A percentile compares a stretch with the other conserved stretches of the same genome.
Conservation (phyloP, 2,113 vertebrate species). For the Pangasianodon gigas region DNA sequence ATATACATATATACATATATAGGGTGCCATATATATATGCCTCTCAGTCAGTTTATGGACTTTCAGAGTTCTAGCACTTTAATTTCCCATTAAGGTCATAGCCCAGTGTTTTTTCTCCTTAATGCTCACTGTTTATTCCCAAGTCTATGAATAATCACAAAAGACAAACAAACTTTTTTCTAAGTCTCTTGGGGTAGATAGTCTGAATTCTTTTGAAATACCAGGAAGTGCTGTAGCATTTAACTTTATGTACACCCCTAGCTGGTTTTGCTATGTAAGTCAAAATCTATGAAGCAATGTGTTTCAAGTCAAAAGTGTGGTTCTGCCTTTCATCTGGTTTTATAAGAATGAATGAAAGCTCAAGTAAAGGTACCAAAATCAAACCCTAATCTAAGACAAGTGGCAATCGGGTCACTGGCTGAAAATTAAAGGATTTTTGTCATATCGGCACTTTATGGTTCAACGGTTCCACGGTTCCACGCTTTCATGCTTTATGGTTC, state of each 20-base stretch:
- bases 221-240: neutral
- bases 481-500: too few relatives aligned
- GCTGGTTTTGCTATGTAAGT: neutral
- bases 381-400: neutral
- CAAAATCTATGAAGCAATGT: neutral
- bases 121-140: conserved; percentile 51
- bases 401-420: neutral
- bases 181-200: neutral
- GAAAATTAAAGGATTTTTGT: neutral
- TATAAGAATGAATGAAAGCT: neutral
- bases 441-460: neutral
- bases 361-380: neutral
- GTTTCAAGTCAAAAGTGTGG: neutral
- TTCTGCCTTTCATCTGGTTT: neutral
- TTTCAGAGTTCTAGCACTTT: conserved; percentile 39
- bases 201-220: conserved; percentile 9
- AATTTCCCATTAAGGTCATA: conserved; percentile 32
- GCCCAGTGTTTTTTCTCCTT: conserved; percentile 48
- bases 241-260: neutral
- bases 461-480: too few relatives aligned
- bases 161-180: conserved; percentile 11
- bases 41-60: conserved; percentile 50
- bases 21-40: too few relatives aligned
- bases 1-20: too few relatives aligned
- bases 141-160: conserved; percentile 50